phyloP scores from a whole-genome alignment of 2,113 vertebrate species.

The Triplophysa rosa region DNA sequence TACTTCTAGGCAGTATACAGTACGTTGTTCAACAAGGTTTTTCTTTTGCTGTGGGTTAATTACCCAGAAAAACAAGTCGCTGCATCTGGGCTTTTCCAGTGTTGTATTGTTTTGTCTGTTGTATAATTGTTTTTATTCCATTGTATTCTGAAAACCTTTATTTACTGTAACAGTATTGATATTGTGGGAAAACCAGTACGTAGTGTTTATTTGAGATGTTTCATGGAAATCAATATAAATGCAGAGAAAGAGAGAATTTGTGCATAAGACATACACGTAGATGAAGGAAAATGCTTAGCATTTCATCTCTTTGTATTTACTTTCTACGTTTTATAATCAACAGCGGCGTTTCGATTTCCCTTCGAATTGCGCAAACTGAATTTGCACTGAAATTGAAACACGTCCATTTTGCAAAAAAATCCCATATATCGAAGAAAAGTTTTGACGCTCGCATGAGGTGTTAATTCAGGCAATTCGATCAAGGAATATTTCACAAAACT shows the following conservation, averaged over 20 bases:
- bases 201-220: background rate
- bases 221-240: background rate
- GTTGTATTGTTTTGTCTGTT: background rate
- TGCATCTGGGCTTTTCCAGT: background rate
- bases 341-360: no score
- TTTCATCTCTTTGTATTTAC: background rate
- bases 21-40: background rate
- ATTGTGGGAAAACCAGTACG: background rate
- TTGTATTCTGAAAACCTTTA: background rate
- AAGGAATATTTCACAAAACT: no score
- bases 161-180: background rate
- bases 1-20: no score
- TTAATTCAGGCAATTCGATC: no score
- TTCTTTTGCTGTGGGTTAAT: background rate
- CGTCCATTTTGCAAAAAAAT: no score
- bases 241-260: background rate
- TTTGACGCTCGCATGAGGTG: no score
- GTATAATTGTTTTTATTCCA: background rate
- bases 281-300: background rate
- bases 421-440: no score
- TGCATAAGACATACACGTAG: background rate
- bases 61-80: background rate
- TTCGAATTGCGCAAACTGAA: no score
- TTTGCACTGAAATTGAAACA: no score
- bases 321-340: background rate